phyloP scores from a whole-genome alignment of 2,888 invertebrate species.

The Gymnosoma rotundatum region DNA sequence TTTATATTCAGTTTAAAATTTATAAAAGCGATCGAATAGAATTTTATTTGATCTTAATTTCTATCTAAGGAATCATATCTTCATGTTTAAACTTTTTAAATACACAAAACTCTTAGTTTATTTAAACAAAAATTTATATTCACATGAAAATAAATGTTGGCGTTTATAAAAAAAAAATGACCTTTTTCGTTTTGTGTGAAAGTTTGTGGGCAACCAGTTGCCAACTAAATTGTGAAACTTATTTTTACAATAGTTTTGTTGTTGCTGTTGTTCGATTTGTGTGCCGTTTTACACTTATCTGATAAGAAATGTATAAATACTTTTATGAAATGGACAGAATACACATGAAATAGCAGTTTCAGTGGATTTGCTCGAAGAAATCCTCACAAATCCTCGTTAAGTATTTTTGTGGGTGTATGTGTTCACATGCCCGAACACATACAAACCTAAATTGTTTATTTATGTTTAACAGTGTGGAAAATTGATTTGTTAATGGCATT shows the following conservation, averaged over 20 bases:
- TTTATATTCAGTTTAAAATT: not conserved
- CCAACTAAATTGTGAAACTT: not conserved
- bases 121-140: not conserved
- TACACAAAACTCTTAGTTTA: not conserved
- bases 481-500: constrained; percentile 68
- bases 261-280: not conserved
- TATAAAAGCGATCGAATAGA: not conserved
- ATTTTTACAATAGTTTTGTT: not conserved
- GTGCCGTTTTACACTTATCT: constrained; percentile 5
- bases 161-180: not conserved
- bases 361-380: not conserved
- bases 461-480: constrained; percentile 68
- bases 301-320: constrained; percentile 44
- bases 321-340: constrained; percentile 19
- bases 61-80: not conserved
- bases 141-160: not conserved
- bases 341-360: constrained; percentile 15
- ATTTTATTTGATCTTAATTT: not conserved
- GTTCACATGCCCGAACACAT: constrained; percentile 16
- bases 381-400: constrained; percentile 3
- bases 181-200: not conserved
- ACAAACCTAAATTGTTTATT: constrained; percentile 61
- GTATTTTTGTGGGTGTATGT: constrained; percentile 1
- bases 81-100: not conserved
- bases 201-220: not conserved